Evolutionary conservation across 2,888 invertebrate species (phyloP), one percentile per base, ranked within the genome.

Genomic region (Dromius quadrimaculatus): DNA sequence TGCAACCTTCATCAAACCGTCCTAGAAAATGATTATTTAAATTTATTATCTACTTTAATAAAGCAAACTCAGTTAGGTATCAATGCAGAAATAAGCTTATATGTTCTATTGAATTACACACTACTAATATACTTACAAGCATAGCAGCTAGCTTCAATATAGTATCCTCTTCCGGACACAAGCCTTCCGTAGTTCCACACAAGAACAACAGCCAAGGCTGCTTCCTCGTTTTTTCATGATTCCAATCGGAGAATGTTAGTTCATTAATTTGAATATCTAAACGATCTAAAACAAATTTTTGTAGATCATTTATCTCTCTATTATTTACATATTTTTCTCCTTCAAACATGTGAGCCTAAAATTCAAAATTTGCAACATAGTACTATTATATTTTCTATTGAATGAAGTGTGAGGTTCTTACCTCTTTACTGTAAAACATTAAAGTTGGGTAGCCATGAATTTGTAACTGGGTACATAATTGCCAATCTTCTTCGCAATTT

Each of bases 401-500:
- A 32, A 32, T 32, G 9, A 6, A 6, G 9, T 32, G 9, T 32
- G 32, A 32, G 9, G 9, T 9, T 6, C 32, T 32, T 75, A 81
- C 81, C 73, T 81, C 78, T 76, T 82, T 81, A 71, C 81, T 81
- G 77, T 87, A 94, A 77, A 92, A 87, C 8, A 93, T 81, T 13
- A 95, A 83, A 0, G 92, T 88, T 0, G 95, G 95, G 81, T 93
- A 95, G 76, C 89, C 87, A 76, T 85, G 82, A 73, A 95, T 91
- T 73, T 89, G 87, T 82, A 93, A 86, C 77, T 90, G 87, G 76
- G 87, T 86, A 81, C 95, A 95, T 72, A 95, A 84, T 43, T 86
- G 84, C 84, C 90, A 92, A 78, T 94, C 92, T 79, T 94, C 93
- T 82, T 92, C 92, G 82, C 95, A 95, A 80, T 95, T 95, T 0